Base-by-base conservation (phyloP, 2,888 invertebrate genomes). In the Mimas tiliae region DNA sequence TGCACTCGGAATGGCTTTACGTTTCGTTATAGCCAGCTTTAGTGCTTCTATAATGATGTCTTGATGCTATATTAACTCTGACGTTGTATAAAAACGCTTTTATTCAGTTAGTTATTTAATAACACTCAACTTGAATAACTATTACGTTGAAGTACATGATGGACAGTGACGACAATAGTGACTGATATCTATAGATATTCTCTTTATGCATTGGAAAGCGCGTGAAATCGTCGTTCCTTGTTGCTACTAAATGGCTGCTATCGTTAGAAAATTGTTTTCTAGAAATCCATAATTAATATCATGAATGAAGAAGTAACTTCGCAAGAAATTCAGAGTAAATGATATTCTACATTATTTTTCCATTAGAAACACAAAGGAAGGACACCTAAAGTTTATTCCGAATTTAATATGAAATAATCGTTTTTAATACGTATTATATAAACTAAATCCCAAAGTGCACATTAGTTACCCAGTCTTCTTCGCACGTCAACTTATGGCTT, bases 401-500 rank as follows among this genome's bases (percentile, higher is more conserved):
- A 16, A 50, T 8, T 19, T 9, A 50, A 48, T 3, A 48, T 6
- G n/a, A 16, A 16, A 16, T 4, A 2, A 19, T 19, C 16, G 48
- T 42, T 42, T 19, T 42, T 19, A 58, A 42, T 21, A 19, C n/a
- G 12, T 58, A 19, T 38, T 42, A 12, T 7, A 16, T 19, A 12
- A 16, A 21, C 42, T 11, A 42, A 58, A 19, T 19, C 16, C 7
- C 19, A 38, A 9, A 16, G 14, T 27, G 14, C 19, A 16, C 14
- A 33, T 33, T 27, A n/a, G n/a, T 47, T 47, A 48, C 47, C 47
- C n/a, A 63, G 33, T 33, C 27, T 81, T 82, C 80, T 81, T 82
- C 79, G 77, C 77, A 74, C 82, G 79, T 74, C 83, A 79, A 82
- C 87, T 87, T 90, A 89, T 84, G 87, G 87, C 86, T 89, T 90